Conservation (phyloP, 2,797 vertebrate species). For the Acanthurus leucopareius region DNA sequence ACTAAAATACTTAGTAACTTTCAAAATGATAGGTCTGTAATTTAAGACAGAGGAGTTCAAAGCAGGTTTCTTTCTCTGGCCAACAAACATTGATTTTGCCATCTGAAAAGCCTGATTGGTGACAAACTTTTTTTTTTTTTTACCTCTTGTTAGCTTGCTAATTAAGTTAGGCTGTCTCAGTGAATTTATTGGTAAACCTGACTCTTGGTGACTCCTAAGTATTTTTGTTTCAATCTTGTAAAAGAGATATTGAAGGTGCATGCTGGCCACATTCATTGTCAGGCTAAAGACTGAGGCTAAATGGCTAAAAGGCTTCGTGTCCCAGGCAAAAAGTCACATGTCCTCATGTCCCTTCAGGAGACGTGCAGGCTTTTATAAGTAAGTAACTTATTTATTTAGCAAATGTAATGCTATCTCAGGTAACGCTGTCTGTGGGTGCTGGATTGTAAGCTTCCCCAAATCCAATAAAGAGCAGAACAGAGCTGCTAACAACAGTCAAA, state of each 20-base stretch:
- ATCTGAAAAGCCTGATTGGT: neutral
- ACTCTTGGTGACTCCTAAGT: neutral
- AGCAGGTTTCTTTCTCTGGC: neutral
- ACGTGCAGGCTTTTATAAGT: neutral
- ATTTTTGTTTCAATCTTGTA: neutral
- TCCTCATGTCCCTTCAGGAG: neutral
- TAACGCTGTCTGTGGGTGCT: neutral
- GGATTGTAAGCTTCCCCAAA: neutral
- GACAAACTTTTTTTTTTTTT: neutral
- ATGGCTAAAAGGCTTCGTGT: neutral
- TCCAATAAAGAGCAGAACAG: neutral
- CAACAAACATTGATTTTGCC: neutral
- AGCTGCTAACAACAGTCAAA: neutral
- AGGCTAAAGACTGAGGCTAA: neutral
- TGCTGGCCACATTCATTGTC: neutral
- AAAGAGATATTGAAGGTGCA: neutral
- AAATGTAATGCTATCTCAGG: neutral
- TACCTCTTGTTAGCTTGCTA: neutral
- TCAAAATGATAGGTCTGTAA: neutral
- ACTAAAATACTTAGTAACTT: neutral
- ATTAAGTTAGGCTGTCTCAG: neutral
- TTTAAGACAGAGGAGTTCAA: neutral
- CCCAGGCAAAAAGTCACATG: constrained; percentile 1
- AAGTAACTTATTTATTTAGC: neutral
- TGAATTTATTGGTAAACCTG: neutral